Evolutionary conservation across 2,113 vertebrate genomes (phyloP).

Genomic region (Otis tarda): DNA sequence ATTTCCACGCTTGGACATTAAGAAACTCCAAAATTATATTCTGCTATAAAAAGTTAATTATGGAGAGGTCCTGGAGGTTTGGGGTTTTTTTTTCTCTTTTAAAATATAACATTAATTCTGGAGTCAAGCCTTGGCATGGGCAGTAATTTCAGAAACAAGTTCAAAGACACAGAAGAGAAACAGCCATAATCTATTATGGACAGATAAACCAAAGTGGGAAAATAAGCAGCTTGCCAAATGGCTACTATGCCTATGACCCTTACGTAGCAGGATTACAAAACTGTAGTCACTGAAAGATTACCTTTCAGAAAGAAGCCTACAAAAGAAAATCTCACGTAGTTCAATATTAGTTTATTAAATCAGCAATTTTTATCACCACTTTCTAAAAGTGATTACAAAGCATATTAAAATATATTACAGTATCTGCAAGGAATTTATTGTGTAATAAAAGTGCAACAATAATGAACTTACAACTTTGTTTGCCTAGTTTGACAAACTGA

Average conservation of each 20-base stretch:
- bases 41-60: background rate
- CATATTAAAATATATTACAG: conserved; percentile 69
- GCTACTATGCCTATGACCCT: background rate
- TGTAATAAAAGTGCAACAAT: conserved; percentile 42
- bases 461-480: conserved; percentile 21
- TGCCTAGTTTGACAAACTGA: conserved; percentile 21
- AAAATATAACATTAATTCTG: background rate
- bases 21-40: background rate
- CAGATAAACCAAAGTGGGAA: background rate
- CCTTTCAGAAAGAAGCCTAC: background rate
- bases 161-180: background rate
- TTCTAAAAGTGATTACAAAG: conserved; percentile 65
- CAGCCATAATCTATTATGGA: background rate
- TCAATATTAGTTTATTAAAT: conserved; percentile 69
- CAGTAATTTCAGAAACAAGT: background rate
- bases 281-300: background rate
- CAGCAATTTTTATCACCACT: conserved; percentile 17
- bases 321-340: background rate
- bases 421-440: conserved; percentile 58
- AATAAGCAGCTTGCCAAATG: background rate
- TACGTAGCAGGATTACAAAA: background rate
- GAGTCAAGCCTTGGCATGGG: background rate
- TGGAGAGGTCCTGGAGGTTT: background rate
- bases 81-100: background rate
- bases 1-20: background rate